phyloP scores from a whole-genome alignment of 2,113 vertebrate species.

The Hyperopisus bebe region DNA sequence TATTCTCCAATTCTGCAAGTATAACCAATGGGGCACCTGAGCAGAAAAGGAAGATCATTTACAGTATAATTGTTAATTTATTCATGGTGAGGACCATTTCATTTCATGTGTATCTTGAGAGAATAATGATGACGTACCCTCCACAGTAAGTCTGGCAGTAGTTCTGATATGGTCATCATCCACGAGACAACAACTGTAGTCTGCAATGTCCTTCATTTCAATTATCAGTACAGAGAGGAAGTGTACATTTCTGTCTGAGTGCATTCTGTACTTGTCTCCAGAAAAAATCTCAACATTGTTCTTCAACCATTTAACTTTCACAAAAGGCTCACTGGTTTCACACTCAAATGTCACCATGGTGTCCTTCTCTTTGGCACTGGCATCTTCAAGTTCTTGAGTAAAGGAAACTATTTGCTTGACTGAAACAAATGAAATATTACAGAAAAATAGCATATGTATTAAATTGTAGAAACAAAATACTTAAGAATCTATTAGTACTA shows the following conservation, averaged over 20 bases:
- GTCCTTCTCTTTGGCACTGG: constrained; percentile 83
- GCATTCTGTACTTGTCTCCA: constrained; percentile 93
- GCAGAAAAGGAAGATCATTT: constrained; percentile 26
- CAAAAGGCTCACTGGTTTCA: constrained; percentile 92
- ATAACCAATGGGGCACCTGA: constrained; percentile 82
- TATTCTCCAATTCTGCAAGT: constrained; percentile 76
- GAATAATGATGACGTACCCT: constrained; percentile 65
- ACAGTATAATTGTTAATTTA: background rate
- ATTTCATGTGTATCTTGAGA: background rate
- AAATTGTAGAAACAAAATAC: background rate
- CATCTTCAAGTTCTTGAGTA: constrained; percentile 75
- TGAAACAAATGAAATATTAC: constrained; percentile 42
- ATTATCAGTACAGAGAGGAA: constrained; percentile 86
- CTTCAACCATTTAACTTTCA: constrained; percentile 95
- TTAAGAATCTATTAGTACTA: background rate
- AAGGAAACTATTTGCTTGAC: constrained; percentile 82
- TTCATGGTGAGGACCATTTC: background rate
- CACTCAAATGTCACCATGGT: constrained; percentile 95
- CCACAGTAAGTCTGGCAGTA: constrained; percentile 76
- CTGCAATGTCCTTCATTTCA: constrained; percentile 71
- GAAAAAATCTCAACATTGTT: constrained; percentile 74
- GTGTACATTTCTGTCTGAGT: constrained; percentile 93
- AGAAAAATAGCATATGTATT: background rate
- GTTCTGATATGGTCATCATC: constrained; percentile 79
- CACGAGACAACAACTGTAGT: constrained; percentile 73